A percentile compares a stretch with the other conserved stretches of the same genome.
phyloP scores from a whole-genome alignment of 2,888 invertebrate genomes.

The Barypeithes pellucidus region DNA sequence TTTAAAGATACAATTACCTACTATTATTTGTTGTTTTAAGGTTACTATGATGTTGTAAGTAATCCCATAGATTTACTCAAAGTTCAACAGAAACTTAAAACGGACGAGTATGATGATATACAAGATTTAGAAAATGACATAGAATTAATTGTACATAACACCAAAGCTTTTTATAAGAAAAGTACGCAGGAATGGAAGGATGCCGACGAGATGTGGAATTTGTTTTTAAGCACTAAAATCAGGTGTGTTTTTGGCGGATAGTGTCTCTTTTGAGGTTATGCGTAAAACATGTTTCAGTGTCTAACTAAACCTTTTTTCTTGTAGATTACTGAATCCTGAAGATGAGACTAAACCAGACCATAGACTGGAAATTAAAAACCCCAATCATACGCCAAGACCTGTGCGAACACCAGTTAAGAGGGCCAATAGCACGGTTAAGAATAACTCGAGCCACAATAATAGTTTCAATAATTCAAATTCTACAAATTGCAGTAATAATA shows the following conservation, averaged over 20 bases:
- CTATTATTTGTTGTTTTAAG: constrained; percentile 67
- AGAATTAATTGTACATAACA: constrained; percentile 93
- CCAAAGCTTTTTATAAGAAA: constrained; percentile 95
- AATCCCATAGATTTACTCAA: constrained; percentile 96
- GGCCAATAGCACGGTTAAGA: constrained; percentile 57
- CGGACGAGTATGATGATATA: constrained; percentile 95
- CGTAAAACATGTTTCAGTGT: no score
- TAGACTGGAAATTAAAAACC: constrained; percentile 40
- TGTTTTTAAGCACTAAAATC: constrained; percentile 79
- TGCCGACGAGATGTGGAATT: constrained; percentile 90
- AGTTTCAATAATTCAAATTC: constrained; percentile 76
- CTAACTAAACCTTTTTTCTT: constrained; percentile 15
- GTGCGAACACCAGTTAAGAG: constrained; percentile 23
- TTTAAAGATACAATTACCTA: not conserved
- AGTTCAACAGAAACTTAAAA: constrained; percentile 97
- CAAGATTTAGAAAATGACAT: constrained; percentile 93
- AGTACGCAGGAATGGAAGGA: constrained; percentile 91
- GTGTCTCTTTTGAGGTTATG: not conserved
- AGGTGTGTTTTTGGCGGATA: constrained; percentile 60
- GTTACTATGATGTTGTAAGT: constrained; percentile 92
- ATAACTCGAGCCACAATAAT: constrained; percentile 72
- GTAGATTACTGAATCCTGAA: constrained; percentile 40
- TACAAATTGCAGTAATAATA: constrained; percentile 73
- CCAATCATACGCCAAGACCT: constrained; percentile 44
- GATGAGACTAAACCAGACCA: constrained; percentile 35